Percentiles rank a stretch among this genome's conserved stretches.
These are phyloP conservation scores for Agapostemon virescens DNA, from an alignment of 2,888 invertebrate genomes.

Conservation along the genomic window DNA sequence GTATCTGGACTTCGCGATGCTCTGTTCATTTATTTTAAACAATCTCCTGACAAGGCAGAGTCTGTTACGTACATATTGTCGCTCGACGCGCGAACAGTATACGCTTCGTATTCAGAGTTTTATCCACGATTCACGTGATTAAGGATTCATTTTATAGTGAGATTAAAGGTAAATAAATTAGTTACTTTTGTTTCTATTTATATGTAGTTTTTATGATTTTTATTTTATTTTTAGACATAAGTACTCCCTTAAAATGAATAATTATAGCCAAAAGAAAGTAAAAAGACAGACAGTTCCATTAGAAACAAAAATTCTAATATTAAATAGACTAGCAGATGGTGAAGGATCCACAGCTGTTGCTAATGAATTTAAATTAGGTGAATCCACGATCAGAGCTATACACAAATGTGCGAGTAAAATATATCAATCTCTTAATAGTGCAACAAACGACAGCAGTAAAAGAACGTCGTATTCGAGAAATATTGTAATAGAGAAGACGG, in stretches of 20 bases:
- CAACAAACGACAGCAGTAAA: too few species aligned
- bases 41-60: constrained; percentile 16
- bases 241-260: constrained; percentile 42
- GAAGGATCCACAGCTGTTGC: too few species aligned
- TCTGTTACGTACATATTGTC: constrained; percentile 23
- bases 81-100: constrained; percentile 8
- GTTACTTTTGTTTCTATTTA: constrained; percentile 21
- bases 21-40: constrained; percentile 33
- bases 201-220: constrained; percentile 39
- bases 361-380: too few species aligned
- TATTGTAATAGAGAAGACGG: too few species aligned
- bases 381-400: too few species aligned
- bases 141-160: constrained; percentile 31
- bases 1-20: constrained; percentile 25
- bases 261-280: constrained; percentile 27
- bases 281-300: constrained; percentile 50
- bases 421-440: too few species aligned
- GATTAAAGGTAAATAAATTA: constrained; percentile 27
- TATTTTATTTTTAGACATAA: constrained; percentile 49
- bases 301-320: constrained; percentile 53
- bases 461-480: too few species aligned
- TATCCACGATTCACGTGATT: constrained; percentile 36
- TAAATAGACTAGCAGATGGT: too few species aligned
- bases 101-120: constrained; percentile 32
- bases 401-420: too few species aligned